These are phyloP conservation scores for Chondrosia reniformis DNA, from an alignment of 37 sponge, comb jelly and placozoan genomes.

Conservation along the genomic window DNA sequence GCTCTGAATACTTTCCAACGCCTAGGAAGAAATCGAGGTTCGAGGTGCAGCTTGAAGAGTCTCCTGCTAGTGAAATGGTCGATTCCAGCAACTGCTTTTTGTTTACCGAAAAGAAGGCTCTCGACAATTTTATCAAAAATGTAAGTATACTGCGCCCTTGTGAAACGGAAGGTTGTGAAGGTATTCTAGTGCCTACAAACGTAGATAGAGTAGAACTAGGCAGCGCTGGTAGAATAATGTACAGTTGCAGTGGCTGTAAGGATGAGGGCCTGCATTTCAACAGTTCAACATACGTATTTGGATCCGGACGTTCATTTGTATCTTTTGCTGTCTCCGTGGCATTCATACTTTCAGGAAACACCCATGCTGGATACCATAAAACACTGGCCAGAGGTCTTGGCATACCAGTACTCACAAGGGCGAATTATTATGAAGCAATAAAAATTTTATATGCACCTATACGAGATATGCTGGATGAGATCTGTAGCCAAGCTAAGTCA, in stretches of 20 bases:
- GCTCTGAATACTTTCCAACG: slow-evolving; percentile 2
- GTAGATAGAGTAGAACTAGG: not conserved
- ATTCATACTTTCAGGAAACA: slow-evolving; percentile 20
- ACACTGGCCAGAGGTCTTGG: slow-evolving; percentile 3
- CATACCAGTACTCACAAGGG: not conserved
- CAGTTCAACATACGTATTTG: not conserved
- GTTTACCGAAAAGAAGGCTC: not conserved
- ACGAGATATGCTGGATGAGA: slow-evolving; percentile 8
- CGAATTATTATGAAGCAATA: not conserved
- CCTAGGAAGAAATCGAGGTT: not conserved
- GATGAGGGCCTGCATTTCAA: not conserved
- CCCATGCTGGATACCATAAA: slow-evolving; percentile 19
- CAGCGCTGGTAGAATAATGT: not conserved
- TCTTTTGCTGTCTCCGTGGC: slow-evolving; percentile 5
- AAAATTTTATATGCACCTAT: not conserved
- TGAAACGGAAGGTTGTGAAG: not conserved
- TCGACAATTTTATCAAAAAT: not conserved
- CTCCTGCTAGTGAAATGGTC: not conserved
- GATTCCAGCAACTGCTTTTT: not conserved
- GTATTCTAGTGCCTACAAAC: not conserved
- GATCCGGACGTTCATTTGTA: not conserved
- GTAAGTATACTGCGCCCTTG: not conserved
- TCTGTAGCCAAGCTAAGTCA: not conserved
- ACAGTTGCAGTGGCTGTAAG: not conserved
- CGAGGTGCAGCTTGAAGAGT: not conserved